Evolutionary conservation across 2,113 vertebrate genomes (phyloP).

Genomic region (Anser brachyrhynchus): DNA sequence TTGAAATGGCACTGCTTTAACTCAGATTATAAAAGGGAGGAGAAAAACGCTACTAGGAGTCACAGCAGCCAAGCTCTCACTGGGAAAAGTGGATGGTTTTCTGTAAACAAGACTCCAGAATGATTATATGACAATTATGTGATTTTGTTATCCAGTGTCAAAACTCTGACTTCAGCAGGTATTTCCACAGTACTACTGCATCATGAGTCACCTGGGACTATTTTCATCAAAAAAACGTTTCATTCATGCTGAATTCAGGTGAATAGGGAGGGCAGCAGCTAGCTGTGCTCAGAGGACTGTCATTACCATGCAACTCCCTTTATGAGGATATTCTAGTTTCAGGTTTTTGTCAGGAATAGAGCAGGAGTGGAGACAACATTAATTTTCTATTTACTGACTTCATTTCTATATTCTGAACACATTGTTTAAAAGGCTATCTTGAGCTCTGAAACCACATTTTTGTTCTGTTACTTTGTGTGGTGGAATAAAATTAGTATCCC

Average conservation of each 20-base stretch:
- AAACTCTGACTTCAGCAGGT: slow-evolving; percentile 5
- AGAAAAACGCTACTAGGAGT: background rate
- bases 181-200: background rate
- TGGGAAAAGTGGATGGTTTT: background rate
- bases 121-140: background rate
- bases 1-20: background rate
- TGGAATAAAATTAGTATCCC: background rate
- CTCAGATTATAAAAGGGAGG: background rate
- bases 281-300: background rate
- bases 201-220: slow-evolving; percentile 43
- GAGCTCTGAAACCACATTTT: background rate
- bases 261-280: slow-evolving; percentile 15
- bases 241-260: slow-evolving; percentile 43
- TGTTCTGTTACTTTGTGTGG: background rate
- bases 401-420: background rate
- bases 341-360: background rate
- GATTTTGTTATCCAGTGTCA: background rate
- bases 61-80: background rate
- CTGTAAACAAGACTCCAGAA: background rate
- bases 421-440: background rate
- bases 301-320: background rate
- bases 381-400: background rate
- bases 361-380: background rate
- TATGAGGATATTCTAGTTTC: background rate
- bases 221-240: background rate